Evolutionary conservation across 2,113 vertebrate genomes (phyloP).

Genomic region (Ceyx melanurus): DNA sequence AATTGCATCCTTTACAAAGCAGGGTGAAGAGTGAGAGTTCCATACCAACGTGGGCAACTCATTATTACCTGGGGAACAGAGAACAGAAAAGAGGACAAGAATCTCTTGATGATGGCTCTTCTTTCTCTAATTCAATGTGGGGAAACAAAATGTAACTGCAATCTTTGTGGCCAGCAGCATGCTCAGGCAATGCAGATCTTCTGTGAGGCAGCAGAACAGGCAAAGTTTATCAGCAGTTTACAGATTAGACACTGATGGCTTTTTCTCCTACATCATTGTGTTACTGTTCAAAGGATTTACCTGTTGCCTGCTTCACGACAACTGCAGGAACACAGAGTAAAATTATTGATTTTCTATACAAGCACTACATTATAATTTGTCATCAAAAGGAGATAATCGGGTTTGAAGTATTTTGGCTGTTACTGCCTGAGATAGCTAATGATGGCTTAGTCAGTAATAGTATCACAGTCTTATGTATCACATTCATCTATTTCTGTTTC

Average conservation of each 20-base stretch:
- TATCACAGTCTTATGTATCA: neutral
- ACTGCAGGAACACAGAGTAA: neutral
- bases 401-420: neutral
- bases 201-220: neutral
- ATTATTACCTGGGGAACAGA: neutral
- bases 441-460: neutral
- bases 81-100: neutral
- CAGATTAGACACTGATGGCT: neutral
- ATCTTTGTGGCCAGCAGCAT: neutral
- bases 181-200: neutral
- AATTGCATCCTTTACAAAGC: slow-evolving; percentile 1
- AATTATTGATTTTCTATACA: neutral
- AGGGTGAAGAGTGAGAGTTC: neutral
- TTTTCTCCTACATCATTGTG: neutral
- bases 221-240: neutral
- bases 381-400: neutral
- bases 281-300: neutral
- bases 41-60: neutral
- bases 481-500: neutral
- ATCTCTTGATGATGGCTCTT: neutral
- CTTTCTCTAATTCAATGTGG: neutral
- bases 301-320: neutral
- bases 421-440: neutral
- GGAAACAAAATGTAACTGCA: neutral
- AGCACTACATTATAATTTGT: neutral